Conservation (phyloP, 2,113 vertebrate genomes). For the Platysteira castanea region DNA sequence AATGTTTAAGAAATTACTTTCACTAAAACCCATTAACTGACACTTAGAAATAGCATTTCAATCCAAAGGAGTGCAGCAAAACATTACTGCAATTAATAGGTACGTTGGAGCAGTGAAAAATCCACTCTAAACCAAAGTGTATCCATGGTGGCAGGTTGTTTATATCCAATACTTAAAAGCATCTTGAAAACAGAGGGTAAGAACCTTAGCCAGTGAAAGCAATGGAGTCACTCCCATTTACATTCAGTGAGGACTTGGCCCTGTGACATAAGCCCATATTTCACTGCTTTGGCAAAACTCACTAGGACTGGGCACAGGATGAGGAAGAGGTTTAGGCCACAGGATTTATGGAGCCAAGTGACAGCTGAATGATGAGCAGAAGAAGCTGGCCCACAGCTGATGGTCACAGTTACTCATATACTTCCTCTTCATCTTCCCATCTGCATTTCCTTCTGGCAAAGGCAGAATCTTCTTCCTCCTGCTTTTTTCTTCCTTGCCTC, state of each 20-base stretch:
- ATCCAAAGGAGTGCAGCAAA: conserved; percentile 63
- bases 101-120: conserved; percentile 46
- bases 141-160: neutral
- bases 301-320: neutral
- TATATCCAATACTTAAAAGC: conserved; percentile 12
- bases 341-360: neutral
- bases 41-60: conserved; percentile 70
- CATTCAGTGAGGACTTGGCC: neutral
- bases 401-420: neutral
- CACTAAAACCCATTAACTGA: conserved; percentile 74
- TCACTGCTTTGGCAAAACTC: neutral
- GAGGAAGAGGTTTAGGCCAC: neutral
- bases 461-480: neutral
- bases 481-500: neutral
- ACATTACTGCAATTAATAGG: conserved; percentile 66
- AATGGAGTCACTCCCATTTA: neutral
- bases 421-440: neutral
- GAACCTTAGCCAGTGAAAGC: neutral
- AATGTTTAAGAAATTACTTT: conserved; percentile 76
- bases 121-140: conserved; percentile 32
- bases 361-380: neutral
- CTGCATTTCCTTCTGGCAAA: neutral
- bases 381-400: neutral
- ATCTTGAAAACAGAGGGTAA: neutral
- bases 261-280: neutral